A percentile compares a stretch with the other conserved stretches of the same genome.
Conservation (phyloP, 2,113 vertebrate species). For the Cyrtonyx montezumae region DNA sequence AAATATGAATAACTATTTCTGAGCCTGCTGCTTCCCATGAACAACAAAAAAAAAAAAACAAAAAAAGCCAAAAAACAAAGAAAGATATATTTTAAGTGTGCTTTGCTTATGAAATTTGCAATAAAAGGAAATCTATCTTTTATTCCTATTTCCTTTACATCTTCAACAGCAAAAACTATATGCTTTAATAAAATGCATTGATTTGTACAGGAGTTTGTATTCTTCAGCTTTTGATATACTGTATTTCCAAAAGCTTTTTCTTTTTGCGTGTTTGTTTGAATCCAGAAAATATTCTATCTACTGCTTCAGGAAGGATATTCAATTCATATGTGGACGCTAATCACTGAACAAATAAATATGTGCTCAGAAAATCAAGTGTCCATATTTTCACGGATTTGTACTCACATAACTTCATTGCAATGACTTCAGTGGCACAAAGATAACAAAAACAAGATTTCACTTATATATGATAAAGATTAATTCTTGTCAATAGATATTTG, state of each 20-base stretch:
- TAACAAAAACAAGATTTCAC: background rate
- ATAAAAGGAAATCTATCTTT: background rate
- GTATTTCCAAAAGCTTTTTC: background rate
- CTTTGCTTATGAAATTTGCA: background rate
- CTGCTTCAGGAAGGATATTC: background rate
- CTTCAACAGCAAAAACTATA: background rate
- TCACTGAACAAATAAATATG: background rate
- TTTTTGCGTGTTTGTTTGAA: background rate
- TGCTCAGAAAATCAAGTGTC: background rate
- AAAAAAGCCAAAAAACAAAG: background rate
- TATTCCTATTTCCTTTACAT: background rate
- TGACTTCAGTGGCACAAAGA: background rate
- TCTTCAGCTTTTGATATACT: background rate
- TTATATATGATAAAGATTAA: background rate
- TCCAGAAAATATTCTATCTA: background rate
- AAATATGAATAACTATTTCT: background rate
- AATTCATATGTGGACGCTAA: background rate
- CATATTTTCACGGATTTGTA: background rate
- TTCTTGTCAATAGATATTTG: background rate
- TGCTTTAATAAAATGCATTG: background rate
- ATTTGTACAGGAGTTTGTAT: background rate
- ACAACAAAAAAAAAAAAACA: background rate
- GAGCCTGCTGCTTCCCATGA: background rate
- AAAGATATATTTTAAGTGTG: background rate
- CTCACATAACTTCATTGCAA: background rate